These are phyloP conservation scores for Diplazon laetatorius DNA, from an alignment of 2,888 invertebrate species.

Conservation along the genomic window DNA sequence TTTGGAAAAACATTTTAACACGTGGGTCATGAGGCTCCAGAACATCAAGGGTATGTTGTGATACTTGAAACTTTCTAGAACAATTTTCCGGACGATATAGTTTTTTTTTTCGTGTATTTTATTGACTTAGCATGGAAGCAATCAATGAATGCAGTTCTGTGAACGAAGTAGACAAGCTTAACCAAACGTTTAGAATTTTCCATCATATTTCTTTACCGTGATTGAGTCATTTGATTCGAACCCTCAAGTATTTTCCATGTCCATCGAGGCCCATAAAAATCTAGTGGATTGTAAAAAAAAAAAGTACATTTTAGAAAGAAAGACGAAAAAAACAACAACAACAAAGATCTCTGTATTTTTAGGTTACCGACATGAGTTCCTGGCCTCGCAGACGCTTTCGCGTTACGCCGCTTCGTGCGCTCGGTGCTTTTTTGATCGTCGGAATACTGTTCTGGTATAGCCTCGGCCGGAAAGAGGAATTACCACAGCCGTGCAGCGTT, in stretches of 20 bases:
- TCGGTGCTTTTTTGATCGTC: constrained; percentile 74
- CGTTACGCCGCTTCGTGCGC: constrained; percentile 75
- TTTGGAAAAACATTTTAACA: constrained; percentile 52
- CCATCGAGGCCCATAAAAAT: no score
- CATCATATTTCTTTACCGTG: neutral
- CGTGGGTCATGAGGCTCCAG: constrained; percentile 69
- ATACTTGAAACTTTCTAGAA: no score
- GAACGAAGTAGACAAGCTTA: constrained; percentile 26
- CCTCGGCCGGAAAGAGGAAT: constrained; percentile 74
- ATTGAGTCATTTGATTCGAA: neutral
- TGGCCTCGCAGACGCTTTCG: constrained; percentile 77
- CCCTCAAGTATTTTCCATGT: no score
- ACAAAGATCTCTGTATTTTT: constrained; percentile 47
- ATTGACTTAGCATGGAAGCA: constrained; percentile 46
- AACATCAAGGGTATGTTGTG: constrained; percentile 63
- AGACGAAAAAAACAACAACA: no score
- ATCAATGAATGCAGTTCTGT: constrained; percentile 48
- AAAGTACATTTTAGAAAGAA: no score
- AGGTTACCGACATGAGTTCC: constrained; percentile 76
- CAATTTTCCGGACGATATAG: neutral
- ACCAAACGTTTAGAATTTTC: constrained; percentile 11
- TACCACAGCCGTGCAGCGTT: constrained; percentile 76
- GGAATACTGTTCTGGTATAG: constrained; percentile 76
- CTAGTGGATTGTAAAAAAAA: no score
- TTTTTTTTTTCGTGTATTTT: constrained; percentile 10